Conservation (phyloP, 2,888 invertebrate species). For the Linhomoeus sp. region DNA sequence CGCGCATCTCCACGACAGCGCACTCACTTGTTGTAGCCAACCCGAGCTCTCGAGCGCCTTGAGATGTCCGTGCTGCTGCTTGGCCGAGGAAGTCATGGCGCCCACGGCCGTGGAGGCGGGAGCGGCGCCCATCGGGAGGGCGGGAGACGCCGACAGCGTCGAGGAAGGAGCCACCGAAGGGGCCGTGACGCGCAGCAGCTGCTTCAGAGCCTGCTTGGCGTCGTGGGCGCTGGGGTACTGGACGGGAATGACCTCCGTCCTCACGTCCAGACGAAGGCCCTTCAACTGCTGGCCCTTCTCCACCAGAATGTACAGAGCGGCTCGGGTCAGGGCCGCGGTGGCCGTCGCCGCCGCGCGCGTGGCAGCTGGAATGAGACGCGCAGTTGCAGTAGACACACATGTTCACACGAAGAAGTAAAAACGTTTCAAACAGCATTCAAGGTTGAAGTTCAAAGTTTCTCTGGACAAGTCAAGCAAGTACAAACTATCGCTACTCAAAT, state of each 20-base stretch:
- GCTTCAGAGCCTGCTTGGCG: conserved; percentile 12
- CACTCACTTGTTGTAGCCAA: conserved; percentile 52
- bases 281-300: conserved; percentile 8
- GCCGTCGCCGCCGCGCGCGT: not conserved
- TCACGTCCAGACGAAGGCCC: conserved; percentile 8
- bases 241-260: conserved; percentile 11
- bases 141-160: conserved; percentile 22
- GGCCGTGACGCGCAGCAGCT: conserved; percentile 23
- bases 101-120: too few species aligned
- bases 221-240: conserved; percentile 10
- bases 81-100: too few species aligned
- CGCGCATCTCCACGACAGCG: too few species aligned
- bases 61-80: conserved; percentile 29
- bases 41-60: conserved; percentile 76
- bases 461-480: too few species aligned
- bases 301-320: conserved; percentile 8
- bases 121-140: too few species aligned
- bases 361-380: not conserved
- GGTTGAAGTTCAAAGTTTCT: too few species aligned
- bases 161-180: conserved; percentile 5
- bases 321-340: conserved; percentile 3
- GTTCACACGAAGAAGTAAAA: too few species aligned
- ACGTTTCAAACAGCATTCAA: too few species aligned
- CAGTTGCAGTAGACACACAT: not conserved
- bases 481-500: too few species aligned